Percentiles rank a stretch among this genome's conserved stretches.
These are phyloP conservation scores for Heliconius hermathena DNA, from an alignment of 1,140 invertebrate genomes.

Conservation along the genomic window DNA sequence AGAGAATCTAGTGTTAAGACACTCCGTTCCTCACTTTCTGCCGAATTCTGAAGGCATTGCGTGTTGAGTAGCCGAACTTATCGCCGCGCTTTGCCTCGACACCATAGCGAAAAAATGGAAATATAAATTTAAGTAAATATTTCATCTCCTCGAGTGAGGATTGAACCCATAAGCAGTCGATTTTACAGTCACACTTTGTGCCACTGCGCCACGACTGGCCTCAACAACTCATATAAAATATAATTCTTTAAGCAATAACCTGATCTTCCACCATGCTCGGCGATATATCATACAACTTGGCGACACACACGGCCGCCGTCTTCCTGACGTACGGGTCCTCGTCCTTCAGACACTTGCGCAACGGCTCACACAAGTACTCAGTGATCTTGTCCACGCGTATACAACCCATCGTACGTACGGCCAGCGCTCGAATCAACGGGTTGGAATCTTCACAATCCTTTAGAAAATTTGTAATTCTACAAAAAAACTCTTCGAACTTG, in stretches of 20 bases:
- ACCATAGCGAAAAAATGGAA: no score
- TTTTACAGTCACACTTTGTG: no score
- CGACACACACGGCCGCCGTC: constrained; percentile 99
- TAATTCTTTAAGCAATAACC: constrained; percentile 45
- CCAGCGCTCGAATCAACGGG: constrained; percentile 98
- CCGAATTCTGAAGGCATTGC: no score
- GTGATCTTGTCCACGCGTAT: constrained; percentile 99
- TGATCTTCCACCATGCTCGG: constrained; percentile 96
- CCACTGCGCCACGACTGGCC: no score
- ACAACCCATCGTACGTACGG: constrained; percentile 99
- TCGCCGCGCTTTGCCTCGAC: no score
- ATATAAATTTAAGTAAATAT: no score
- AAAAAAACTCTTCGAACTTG: constrained; percentile 48
- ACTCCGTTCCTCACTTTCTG: no score
- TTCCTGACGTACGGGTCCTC: constrained; percentile 99
- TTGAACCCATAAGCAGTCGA: no score
- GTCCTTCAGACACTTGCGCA: constrained; percentile 99
- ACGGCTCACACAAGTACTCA: constrained; percentile 99
- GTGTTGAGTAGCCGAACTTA: no score
- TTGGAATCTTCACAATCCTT: constrained; percentile 99
- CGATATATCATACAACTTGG: constrained; percentile 99
- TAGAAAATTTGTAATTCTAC: constrained; percentile 40
- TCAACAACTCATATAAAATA: no score
- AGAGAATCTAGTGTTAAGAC: no score
- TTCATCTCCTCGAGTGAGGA: no score